Conservation (phyloP, 2,113 vertebrate species). For the Myotis yumanensis region DNA sequence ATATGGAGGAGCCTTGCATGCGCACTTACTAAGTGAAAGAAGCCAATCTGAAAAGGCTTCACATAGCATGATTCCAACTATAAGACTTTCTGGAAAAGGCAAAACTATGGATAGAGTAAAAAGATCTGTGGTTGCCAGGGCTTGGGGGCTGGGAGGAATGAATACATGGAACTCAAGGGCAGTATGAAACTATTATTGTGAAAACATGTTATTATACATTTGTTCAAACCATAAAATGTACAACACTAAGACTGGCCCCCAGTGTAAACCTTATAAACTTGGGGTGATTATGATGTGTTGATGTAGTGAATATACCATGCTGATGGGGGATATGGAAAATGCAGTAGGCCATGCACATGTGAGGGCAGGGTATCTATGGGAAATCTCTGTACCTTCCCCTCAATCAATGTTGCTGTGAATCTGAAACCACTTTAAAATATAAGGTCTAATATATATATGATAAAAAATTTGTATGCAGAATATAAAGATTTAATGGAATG, state of each 20-base stretch:
- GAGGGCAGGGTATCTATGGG: not conserved
- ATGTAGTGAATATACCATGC: not conserved
- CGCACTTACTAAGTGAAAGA: not conserved
- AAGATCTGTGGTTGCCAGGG: not conserved
- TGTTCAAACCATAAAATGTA: not conserved
- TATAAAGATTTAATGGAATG: not conserved
- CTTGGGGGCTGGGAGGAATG: not conserved
- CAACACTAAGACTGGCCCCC: not conserved
- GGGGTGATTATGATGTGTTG: not conserved
- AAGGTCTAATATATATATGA: not conserved
- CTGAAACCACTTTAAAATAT: not conserved
- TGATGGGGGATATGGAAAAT: not conserved
- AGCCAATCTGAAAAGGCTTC: not conserved
- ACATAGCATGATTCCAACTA: not conserved
- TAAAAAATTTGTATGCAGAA: not conserved
- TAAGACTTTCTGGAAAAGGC: not conserved
- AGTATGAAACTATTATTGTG: not conserved
- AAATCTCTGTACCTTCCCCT: not conserved
- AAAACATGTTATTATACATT: not conserved
- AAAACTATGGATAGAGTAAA: not conserved
- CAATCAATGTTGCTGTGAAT: not conserved
- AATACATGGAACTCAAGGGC: not conserved
- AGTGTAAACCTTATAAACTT: not conserved
- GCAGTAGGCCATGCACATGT: not conserved
- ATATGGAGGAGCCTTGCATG: not conserved